Evolutionary conservation across 92 coral and sea anemone genomes (phyloP).

Genomic region (Parazoanthus atlanticus): DNA sequence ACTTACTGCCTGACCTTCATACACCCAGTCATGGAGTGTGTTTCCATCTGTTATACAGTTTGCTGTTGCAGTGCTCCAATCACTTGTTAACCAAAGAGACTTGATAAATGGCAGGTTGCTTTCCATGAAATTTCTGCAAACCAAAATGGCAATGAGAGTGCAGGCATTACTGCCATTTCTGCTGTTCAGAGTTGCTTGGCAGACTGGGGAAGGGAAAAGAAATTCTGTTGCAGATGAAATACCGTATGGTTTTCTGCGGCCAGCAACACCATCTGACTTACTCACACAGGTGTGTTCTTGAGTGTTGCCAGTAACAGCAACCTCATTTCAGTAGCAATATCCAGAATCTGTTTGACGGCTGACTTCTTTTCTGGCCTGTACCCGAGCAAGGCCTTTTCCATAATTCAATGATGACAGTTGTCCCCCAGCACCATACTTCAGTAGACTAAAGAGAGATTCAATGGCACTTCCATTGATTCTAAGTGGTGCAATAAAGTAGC

Average conservation of each 20-base stretch:
- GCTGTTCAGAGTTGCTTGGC: constrained; percentile 52
- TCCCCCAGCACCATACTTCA: constrained; percentile 48
- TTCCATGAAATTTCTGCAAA: constrained; percentile 9
- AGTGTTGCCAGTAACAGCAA: too few relatives aligned
- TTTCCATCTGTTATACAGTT: constrained; percentile 45
- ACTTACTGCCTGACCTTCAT: constrained; percentile 5
- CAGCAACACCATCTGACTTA: too few relatives aligned
- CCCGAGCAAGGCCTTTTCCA: constrained; percentile 19
- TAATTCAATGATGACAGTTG: constrained; percentile 42
- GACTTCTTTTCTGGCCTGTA: too few relatives aligned
- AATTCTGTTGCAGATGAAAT: constrained; percentile 15
- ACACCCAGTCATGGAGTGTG: constrained; percentile 27
- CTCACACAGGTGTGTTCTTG: too few relatives aligned
- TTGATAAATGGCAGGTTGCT: constrained; percentile 18
- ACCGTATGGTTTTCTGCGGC: constrained; percentile 20
- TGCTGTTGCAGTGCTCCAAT: constrained; percentile 28
- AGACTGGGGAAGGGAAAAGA: constrained; percentile 15
- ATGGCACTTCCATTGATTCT: constrained; percentile 50
- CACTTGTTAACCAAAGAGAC: neutral
- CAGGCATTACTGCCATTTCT: constrained; percentile 54
- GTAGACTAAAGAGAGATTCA: constrained; percentile 32
- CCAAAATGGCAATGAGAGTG: constrained; percentile 40
- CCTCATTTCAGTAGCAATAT: too few relatives aligned
- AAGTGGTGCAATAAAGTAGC: constrained; percentile 40
- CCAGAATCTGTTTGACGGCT: too few relatives aligned